Evolutionary conservation across 2,797 vertebrate species (phyloP).

Genomic region (Nasua narica): DNA sequence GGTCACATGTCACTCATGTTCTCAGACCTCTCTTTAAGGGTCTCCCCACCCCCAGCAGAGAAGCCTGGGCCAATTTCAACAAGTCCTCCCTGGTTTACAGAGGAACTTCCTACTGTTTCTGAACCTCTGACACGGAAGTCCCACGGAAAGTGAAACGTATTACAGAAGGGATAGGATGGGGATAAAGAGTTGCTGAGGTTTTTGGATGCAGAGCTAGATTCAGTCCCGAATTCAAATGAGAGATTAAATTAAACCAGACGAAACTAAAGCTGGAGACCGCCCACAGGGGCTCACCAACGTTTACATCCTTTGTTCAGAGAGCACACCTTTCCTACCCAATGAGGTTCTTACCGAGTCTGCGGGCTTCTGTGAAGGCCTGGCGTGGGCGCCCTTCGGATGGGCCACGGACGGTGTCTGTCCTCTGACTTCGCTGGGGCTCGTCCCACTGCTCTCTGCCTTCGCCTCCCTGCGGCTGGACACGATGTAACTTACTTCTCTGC

Average conservation of each 20-base stretch:
- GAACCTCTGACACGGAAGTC: not conserved
- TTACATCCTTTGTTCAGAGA: not conserved
- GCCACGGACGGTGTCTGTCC: not conserved
- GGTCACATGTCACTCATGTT: not conserved
- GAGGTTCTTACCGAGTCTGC: conserved; percentile 66
- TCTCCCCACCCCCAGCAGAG: not conserved
- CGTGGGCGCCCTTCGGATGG: conserved; percentile 35
- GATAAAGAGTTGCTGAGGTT: not conserved
- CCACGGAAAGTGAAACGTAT: not conserved
- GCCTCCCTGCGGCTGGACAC: conserved; percentile 87
- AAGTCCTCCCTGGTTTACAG: not conserved
- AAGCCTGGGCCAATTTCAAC: not conserved
- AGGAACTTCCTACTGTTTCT: not conserved
- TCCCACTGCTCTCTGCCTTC: conserved; percentile 50
- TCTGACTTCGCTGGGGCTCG: conserved; percentile 49
- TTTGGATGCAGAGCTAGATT: not conserved
- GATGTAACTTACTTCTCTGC: conserved; percentile 91
- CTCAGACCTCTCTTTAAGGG: not conserved
- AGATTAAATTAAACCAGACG: not conserved
- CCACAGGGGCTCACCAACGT: not conserved
- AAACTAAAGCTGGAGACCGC: not conserved
- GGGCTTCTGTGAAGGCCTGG: conserved; percentile 58
- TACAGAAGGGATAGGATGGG: not conserved
- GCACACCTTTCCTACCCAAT: not conserved
- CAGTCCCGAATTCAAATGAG: not conserved